phyloP scores from a whole-genome alignment of 2,113 vertebrate species.

The Micronycteris hirsuta region DNA sequence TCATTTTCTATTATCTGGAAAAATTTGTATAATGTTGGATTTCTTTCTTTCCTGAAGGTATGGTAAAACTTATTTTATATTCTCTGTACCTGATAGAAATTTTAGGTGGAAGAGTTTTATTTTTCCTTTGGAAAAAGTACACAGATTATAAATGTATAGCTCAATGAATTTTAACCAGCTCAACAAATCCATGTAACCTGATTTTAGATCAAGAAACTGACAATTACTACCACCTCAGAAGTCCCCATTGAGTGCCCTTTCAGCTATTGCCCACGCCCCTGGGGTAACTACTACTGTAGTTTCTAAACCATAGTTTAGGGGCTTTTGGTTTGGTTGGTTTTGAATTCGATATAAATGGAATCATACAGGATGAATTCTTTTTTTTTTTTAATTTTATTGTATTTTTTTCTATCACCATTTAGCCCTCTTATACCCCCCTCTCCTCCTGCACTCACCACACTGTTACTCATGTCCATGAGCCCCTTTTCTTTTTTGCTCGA shows the following conservation, averaged over 20 bases:
- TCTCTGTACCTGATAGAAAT: not conserved
- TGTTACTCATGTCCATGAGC: too few relatives aligned
- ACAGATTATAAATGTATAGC: not conserved
- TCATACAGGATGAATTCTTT: not conserved
- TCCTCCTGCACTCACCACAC: too few relatives aligned
- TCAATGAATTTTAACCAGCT: slow-evolving; percentile 3
- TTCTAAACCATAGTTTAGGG: not conserved
- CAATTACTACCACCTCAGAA: not conserved
- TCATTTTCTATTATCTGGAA: slow-evolving; percentile 1
- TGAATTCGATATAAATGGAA: not conserved
- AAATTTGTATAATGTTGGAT: not conserved
- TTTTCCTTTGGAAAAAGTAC: too few relatives aligned
- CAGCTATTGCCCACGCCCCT: not conserved
- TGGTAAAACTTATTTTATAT: not conserved
- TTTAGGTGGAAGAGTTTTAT: not conserved
- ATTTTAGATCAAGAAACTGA: not conserved
- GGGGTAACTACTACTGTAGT: not conserved
- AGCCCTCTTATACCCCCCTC: too few relatives aligned
- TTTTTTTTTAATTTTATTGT: too few relatives aligned
- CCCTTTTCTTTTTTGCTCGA: too few relatives aligned
- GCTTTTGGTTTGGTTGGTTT: not conserved
- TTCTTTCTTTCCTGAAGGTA: not conserved
- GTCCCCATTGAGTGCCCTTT: not conserved
- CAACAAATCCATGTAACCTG: not conserved
- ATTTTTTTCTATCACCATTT: too few relatives aligned